These are phyloP conservation scores for Halichondria panicea DNA, from an alignment of 37 sponge, comb jelly and placozoan species.

Conservation along the genomic window DNA sequence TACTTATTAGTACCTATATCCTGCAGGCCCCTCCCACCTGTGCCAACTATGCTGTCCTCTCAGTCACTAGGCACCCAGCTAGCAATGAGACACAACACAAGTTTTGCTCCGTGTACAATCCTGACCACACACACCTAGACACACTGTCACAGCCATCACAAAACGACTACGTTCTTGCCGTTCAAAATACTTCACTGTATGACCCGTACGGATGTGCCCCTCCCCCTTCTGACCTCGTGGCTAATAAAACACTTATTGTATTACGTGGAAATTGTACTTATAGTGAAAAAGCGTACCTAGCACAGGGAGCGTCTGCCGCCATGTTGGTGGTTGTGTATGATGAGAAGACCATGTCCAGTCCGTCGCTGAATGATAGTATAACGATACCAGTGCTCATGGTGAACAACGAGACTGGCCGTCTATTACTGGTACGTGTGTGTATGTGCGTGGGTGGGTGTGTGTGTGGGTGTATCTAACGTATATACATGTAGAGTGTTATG, in stretches of 20 bases:
- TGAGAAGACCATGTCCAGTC: background rate
- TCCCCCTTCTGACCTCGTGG: background rate
- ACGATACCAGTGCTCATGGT: conserved; percentile 31
- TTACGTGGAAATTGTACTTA: conserved; percentile 50
- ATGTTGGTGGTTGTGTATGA: conserved; percentile 48
- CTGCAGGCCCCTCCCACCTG: no score
- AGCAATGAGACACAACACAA: no score
- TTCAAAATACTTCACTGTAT: background rate
- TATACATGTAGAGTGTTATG: background rate
- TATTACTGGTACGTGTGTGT: conserved; percentile 5
- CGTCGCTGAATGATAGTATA: background rate
- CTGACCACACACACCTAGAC: no score
- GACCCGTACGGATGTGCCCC: conserved; percentile 5
- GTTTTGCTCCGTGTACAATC: no score
- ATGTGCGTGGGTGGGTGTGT: background rate
- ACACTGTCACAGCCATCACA: no score
- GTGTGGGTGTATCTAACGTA: background rate
- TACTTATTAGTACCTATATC: no score
- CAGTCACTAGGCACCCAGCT: no score
- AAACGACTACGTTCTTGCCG: background rate
- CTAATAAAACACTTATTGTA: conserved; percentile 1
- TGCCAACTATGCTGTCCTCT: no score
- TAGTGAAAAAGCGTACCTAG: conserved; percentile 25
- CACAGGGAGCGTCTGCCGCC: background rate
- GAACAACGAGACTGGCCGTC: conserved; percentile 7